phyloP scores from a whole-genome alignment of 92 coral and sea anemone species.

The Actinostola sp. region DNA sequence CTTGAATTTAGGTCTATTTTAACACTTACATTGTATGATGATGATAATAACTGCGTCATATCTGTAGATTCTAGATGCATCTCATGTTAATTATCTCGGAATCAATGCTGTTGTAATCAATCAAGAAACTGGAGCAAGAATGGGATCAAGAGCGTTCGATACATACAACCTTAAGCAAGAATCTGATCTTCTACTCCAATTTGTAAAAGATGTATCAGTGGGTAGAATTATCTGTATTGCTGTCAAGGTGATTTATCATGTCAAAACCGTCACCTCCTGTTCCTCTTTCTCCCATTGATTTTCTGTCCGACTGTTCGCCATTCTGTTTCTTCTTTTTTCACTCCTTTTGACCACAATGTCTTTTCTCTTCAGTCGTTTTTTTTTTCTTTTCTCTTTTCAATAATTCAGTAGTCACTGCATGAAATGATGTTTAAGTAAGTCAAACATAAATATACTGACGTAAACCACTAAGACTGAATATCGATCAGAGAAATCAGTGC shows the following conservation, averaged over 20 bases:
- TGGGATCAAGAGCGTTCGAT: conserved; percentile 63
- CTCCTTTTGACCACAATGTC: too few species aligned
- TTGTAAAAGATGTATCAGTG: conserved; percentile 46
- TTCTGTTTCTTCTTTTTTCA: too few species aligned
- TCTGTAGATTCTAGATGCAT: conserved; percentile 47
- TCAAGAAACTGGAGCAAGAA: conserved; percentile 68
- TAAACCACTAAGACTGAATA: too few species aligned
- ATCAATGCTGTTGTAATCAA: conserved; percentile 64
- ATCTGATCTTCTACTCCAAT: conserved; percentile 34
- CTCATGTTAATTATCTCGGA: conserved; percentile 49
- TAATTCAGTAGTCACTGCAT: too few species aligned
- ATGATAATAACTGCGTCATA: not conserved
- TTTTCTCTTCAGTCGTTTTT: too few species aligned
- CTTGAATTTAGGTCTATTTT: not conserved
- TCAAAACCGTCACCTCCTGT: not conserved
- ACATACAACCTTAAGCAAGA: conserved; percentile 55
- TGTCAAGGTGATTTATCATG: conserved; percentile 49
- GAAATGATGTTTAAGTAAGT: too few species aligned
- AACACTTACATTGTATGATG: not conserved
- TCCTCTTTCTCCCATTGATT: not conserved
- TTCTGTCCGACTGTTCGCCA: too few species aligned
- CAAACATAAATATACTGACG: too few species aligned
- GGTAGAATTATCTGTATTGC: conserved; percentile 68
- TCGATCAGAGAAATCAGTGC: too few species aligned
- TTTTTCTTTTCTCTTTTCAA: too few species aligned